phyloP scores from a whole-genome alignment of 2,888 invertebrate genomes.

The Parnassius orleans region DNA sequence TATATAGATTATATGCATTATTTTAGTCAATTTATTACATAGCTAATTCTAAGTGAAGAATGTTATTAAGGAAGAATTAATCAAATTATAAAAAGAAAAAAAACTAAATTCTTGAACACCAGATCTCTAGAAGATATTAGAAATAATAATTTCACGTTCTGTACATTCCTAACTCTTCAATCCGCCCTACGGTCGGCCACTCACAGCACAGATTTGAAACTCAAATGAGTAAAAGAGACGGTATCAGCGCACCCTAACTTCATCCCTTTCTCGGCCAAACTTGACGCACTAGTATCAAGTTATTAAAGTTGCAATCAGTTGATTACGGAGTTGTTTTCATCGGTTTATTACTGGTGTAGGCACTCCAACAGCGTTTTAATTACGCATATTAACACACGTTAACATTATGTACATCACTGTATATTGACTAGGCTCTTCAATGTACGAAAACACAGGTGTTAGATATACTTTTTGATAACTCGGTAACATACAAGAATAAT shows the following conservation, averaged over 20 bases:
- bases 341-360: slow-evolving; percentile 59
- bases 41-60: too few species aligned
- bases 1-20: too few species aligned
- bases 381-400: slow-evolving; percentile 37
- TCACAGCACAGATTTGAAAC: slow-evolving; percentile 66
- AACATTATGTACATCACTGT: slow-evolving; percentile 3
- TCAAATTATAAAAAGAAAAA: too few species aligned
- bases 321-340: slow-evolving; percentile 65
- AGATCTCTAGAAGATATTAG: too few species aligned
- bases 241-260: slow-evolving; percentile 27
- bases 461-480: too few species aligned
- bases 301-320: slow-evolving; percentile 74
- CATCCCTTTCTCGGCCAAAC: slow-evolving; percentile 50
- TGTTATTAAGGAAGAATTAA: too few species aligned
- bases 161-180: slow-evolving; percentile 40
- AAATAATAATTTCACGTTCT: not conserved
- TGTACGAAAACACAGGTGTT: too few species aligned
- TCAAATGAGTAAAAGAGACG: slow-evolving; percentile 48
- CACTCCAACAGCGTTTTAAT: slow-evolving; percentile 61
- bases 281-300: slow-evolving; percentile 49
- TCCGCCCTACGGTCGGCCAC: slow-evolving; percentile 62
- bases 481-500: too few species aligned
- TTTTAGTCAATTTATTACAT: too few species aligned
- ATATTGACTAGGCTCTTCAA: not conserved
- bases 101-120: too few species aligned